Conservation (phyloP, 2,888 invertebrate species). For the Coronaproctus castanopsis region DNA sequence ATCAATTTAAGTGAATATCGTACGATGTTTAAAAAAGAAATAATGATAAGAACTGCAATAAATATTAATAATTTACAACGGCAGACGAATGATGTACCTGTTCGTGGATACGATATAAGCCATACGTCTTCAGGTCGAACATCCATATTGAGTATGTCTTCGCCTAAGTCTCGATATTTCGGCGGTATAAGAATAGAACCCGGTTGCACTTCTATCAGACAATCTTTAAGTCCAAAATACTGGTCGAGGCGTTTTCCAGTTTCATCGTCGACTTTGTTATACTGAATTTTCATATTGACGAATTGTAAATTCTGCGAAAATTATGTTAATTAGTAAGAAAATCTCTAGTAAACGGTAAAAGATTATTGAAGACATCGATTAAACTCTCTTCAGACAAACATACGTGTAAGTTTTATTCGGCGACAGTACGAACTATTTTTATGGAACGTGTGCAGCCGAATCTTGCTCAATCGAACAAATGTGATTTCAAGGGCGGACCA, state of each 20-base stretch:
- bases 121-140: slow-evolving; percentile 59
- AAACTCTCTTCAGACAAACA: too few relatives aligned
- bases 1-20: too few relatives aligned
- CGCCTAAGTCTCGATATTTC: slow-evolving; percentile 43
- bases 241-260: slow-evolving; percentile 38
- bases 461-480: too few relatives aligned
- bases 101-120: slow-evolving; percentile 72
- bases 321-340: too few relatives aligned
- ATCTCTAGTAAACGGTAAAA: too few relatives aligned
- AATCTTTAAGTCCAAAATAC: slow-evolving; percentile 44
- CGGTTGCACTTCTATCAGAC: slow-evolving; percentile 51
- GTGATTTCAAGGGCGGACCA: too few relatives aligned
- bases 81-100: slow-evolving; percentile 37
- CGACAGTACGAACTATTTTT: too few relatives aligned
- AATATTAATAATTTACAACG: too few relatives aligned
- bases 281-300: slow-evolving; percentile 28
- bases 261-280: slow-evolving; percentile 38
- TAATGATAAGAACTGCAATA: not conserved
- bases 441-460: too few relatives aligned
- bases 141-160: slow-evolving; percentile 47
- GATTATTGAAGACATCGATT: too few relatives aligned
- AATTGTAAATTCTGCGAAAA: not conserved
- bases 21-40: not conserved
- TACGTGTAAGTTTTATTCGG: too few relatives aligned
- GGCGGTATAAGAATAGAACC: slow-evolving; percentile 48